A percentile compares a stretch with the other conserved stretches of the same genome.
Conservation (phyloP, 2,888 invertebrate species). For the Drosophila kuntzei region DNA sequence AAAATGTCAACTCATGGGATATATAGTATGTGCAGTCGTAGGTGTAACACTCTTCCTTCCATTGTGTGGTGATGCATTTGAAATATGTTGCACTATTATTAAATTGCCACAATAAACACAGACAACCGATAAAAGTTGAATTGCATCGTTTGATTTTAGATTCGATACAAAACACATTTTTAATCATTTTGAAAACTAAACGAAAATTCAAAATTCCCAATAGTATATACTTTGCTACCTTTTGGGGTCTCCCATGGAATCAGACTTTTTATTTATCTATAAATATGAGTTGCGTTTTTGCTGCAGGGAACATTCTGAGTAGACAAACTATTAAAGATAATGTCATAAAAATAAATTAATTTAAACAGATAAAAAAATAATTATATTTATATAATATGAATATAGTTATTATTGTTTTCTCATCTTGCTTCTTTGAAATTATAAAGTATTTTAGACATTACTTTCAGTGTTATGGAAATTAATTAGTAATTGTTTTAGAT, state of each 20-base stretch:
- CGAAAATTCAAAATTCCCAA: slow-evolving; percentile 10
- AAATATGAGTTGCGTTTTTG: not conserved
- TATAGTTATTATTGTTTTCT: no score
- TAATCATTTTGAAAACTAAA: slow-evolving; percentile 26
- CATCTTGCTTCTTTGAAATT: no score
- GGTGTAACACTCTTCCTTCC: not conserved
- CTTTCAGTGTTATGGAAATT: no score
- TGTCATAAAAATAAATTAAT: not conserved
- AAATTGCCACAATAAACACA: slow-evolving; percentile 11
- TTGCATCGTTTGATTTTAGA: not conserved
- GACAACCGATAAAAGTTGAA: not conserved
- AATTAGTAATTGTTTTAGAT: no score
- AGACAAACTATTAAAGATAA: not conserved
- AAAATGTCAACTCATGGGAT: slow-evolving; percentile 10
- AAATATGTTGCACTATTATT: slow-evolving; percentile 12
- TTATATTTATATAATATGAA: no score
- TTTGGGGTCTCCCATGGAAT: slow-evolving; percentile 1
- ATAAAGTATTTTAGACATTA: no score
- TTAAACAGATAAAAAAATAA: no score
- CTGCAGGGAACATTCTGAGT: not conserved
- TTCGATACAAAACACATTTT: slow-evolving; percentile 8
- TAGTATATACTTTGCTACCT: slow-evolving; percentile 1
- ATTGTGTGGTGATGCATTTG: not conserved
- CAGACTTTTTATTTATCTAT: not conserved
- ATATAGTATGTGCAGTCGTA: not conserved